These are phyloP conservation scores for Micromys minutus DNA, from an alignment of 2,113 vertebrate species.

Conservation along the genomic window DNA sequence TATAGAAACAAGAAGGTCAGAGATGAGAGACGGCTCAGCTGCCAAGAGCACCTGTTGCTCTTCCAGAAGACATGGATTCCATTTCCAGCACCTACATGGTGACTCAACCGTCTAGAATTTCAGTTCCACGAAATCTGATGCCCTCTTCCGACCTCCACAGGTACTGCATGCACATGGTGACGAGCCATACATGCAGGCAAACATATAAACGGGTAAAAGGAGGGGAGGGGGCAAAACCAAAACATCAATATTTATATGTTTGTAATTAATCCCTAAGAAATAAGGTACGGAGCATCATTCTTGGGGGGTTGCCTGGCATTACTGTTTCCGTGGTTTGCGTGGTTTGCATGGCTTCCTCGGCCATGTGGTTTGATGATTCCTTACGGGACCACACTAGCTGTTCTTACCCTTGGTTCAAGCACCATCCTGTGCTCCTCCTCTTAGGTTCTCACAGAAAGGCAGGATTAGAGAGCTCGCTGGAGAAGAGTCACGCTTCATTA, in stretches of 20 bases:
- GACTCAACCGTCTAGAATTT: neutral
- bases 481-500: conserved; percentile 67
- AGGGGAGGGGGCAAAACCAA: neutral
- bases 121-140: neutral
- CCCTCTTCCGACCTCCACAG: neutral
- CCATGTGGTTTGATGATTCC: conserved; percentile 9
- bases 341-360: neutral
- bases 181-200: neutral
- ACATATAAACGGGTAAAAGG: neutral
- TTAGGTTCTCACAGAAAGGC: conserved; percentile 64
- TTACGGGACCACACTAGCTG: neutral
- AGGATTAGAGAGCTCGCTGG: conserved; percentile 58
- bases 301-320: neutral
- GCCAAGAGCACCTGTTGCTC: neutral
- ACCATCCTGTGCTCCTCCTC: conserved; percentile 43
- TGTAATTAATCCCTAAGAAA: conserved; percentile 48
- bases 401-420: conserved; percentile 22
- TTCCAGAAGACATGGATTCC: neutral
- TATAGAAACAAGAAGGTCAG: neutral
- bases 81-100: neutral
- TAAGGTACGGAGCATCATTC: neutral
- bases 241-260: neutral
- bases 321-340: neutral
- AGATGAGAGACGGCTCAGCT: neutral
- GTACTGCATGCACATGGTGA: neutral